phyloP scores from a whole-genome alignment of 2,113 vertebrate species.

The Cairina moschata region DNA sequence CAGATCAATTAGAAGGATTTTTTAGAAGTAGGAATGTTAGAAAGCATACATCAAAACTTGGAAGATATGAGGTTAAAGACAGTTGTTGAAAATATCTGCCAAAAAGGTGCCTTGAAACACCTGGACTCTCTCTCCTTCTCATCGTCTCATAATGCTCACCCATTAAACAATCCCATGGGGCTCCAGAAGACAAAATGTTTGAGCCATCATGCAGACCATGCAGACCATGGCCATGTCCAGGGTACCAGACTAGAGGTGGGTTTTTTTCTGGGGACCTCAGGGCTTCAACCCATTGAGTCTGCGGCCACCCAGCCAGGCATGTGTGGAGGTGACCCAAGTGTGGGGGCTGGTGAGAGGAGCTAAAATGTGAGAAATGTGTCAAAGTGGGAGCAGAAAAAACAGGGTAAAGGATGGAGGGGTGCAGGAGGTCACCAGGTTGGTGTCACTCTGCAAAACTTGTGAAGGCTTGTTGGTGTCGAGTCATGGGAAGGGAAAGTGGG shows the following conservation, averaged over 20 bases:
- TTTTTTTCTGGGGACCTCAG: not conserved
- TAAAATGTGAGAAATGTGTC: not conserved
- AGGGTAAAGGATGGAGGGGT: not conserved
- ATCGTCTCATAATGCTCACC: not conserved
- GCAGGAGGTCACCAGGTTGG: not conserved
- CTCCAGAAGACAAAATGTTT: no score
- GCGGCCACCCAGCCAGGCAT: not conserved
- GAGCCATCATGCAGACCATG: not conserved
- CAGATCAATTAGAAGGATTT: not conserved
- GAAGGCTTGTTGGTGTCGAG: not conserved
- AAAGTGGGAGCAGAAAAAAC: not conserved
- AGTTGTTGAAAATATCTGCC: not conserved
- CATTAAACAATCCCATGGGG: no score
- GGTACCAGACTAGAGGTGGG: not conserved
- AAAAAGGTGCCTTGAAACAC: not conserved
- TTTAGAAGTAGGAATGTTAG: not conserved
- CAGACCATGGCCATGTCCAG: not conserved
- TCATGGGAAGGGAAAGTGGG: constrained; percentile 46
- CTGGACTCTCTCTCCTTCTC: not conserved
- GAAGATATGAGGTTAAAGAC: no score
- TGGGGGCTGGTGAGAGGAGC: not conserved
- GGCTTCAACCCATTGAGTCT: not conserved
- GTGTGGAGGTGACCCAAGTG: rapidly evolving
- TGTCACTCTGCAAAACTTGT: not conserved
- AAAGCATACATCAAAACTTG: not conserved